phyloP scores from a whole-genome alignment of 2,888 invertebrate species.

The Agonopterix alstromeriana region DNA sequence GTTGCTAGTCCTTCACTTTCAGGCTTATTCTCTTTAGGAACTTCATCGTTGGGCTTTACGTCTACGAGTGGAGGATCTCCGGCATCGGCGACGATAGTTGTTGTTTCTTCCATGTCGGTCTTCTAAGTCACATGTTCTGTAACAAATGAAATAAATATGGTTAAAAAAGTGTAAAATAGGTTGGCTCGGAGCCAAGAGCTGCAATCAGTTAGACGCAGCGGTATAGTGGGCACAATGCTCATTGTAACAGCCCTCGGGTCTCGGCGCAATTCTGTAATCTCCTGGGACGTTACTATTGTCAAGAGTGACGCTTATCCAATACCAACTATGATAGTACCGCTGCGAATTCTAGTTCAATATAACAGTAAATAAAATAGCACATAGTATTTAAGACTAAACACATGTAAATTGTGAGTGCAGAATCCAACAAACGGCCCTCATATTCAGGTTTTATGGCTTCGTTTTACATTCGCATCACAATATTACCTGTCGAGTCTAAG shows the following conservation, averaged over 20 bases:
- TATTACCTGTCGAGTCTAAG: not conserved
- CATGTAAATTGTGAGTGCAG: conserved; percentile 4
- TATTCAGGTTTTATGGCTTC: conserved; percentile 25
- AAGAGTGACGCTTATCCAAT: conserved; percentile 27
- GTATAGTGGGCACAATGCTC: conserved; percentile 30
- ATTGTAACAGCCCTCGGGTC: conserved; percentile 42
- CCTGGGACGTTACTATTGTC: conserved; percentile 50
- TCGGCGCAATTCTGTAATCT: conserved; percentile 29
- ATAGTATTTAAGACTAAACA: not conserved
- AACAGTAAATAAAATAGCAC: conserved; percentile 1
- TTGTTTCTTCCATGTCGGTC: conserved; percentile 53
- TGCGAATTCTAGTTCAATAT: not conserved
- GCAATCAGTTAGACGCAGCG: conserved; percentile 41
- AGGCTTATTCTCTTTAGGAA: conserved; percentile 22
- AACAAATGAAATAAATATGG: conserved; percentile 37
- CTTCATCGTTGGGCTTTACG: conserved; percentile 19
- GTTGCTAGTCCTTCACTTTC: conserved; percentile 24
- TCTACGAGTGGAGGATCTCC: conserved; percentile 23
- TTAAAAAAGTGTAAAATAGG: not conserved
- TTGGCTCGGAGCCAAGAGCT: conserved; percentile 5
- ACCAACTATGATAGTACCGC: not conserved
- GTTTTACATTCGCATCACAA: conserved; percentile 26
- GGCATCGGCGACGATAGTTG: conserved; percentile 30
- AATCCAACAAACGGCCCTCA: conserved; percentile 2
- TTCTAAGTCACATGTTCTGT: conserved; percentile 65